A percentile compares a stretch with the other conserved stretches of the same genome.
These are phyloP conservation scores for Brenthis ino DNA, from an alignment of 2,888 invertebrate genomes.

Conservation along the genomic window DNA sequence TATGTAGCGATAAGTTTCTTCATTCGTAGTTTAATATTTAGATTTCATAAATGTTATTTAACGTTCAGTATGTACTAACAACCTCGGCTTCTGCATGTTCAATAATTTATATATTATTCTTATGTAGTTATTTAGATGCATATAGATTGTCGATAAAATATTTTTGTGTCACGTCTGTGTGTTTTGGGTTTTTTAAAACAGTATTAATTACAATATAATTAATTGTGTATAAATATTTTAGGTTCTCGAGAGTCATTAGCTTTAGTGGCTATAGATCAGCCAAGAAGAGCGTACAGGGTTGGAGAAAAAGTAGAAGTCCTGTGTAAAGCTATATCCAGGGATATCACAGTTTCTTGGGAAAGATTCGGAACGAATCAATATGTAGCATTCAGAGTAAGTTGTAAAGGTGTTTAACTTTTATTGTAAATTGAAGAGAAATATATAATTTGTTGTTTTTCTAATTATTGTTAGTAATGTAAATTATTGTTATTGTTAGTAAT, in stretches of 20 bases:
- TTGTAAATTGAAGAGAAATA: background rate
- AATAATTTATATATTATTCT: background rate
- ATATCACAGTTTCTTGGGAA: conserved; percentile 55
- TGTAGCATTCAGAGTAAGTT: conserved; percentile 59
- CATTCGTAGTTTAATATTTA: background rate
- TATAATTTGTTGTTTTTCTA: too few species aligned
- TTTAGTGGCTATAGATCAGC: conserved; percentile 67
- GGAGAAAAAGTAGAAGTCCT: conserved; percentile 66
- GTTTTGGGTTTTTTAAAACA: background rate
- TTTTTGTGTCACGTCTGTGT: conserved; percentile 2
- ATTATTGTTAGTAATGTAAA: too few species aligned
- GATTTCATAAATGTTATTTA: background rate
- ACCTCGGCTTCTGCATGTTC: conserved; percentile 31
- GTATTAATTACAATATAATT: background rate
- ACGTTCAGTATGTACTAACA: background rate
- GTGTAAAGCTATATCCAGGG: conserved; percentile 52
- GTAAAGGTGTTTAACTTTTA: background rate
- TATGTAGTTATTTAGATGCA: conserved; percentile 18
- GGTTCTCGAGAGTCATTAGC: conserved; percentile 50
- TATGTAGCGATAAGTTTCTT: too few species aligned
- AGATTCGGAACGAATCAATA: conserved; percentile 62
- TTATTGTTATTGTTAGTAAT: too few species aligned
- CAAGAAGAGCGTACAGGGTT: conserved; percentile 56
- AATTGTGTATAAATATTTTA: conserved; percentile 48
- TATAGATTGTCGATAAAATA: conserved; percentile 4